Conservation (phyloP, 2,888 invertebrate species). For the Dasysyrphus albostriatus region DNA sequence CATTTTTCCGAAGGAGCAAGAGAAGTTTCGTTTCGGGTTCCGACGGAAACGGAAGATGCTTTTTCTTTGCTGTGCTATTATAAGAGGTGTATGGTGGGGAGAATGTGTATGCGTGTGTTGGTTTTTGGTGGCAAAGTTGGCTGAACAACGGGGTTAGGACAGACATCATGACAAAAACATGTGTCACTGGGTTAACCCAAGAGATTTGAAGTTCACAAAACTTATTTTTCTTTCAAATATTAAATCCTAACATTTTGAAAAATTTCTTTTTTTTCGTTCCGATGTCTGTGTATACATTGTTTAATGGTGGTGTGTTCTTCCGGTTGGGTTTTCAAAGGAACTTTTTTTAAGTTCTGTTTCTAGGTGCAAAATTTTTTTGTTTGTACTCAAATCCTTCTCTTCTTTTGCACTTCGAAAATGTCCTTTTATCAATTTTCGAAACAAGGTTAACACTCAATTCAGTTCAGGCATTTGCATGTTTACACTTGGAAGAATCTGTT, state of each 20-base stretch:
- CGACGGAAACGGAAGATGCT: slow-evolving; percentile 21
- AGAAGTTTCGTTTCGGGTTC: slow-evolving; percentile 52
- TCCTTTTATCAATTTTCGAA: slow-evolving; percentile 34
- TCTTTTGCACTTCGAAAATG: slow-evolving; percentile 32
- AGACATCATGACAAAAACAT: slow-evolving; percentile 42
- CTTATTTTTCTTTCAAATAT: slow-evolving; percentile 50
- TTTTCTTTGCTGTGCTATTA: slow-evolving; percentile 7
- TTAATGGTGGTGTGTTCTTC: neutral
- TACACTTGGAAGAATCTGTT: slow-evolving; percentile 19
- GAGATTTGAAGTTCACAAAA: slow-evolving; percentile 62
- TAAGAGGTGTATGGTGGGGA: slow-evolving; percentile 15
- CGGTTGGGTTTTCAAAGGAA: slow-evolving; percentile 2
- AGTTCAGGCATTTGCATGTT: slow-evolving; percentile 29
- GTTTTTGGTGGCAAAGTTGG: neutral
- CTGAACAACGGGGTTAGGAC: neutral
- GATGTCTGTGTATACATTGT: neutral
- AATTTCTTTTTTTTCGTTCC: neutral
- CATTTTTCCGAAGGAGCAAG: slow-evolving; percentile 1
- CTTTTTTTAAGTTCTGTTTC: slow-evolving; percentile 15
- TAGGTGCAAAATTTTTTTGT: slow-evolving; percentile 8
- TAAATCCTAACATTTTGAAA: slow-evolving; percentile 38
- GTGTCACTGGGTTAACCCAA: slow-evolving; percentile 45
- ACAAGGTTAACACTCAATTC: slow-evolving; percentile 33
- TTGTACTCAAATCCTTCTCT: slow-evolving; percentile 3
- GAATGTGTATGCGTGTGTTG: neutral